Evolutionary conservation across 1,140 invertebrate species (phyloP), one percentile per base, ranked within the genome.

Genomic region (Pseudomyrmex pallidus): DNA sequence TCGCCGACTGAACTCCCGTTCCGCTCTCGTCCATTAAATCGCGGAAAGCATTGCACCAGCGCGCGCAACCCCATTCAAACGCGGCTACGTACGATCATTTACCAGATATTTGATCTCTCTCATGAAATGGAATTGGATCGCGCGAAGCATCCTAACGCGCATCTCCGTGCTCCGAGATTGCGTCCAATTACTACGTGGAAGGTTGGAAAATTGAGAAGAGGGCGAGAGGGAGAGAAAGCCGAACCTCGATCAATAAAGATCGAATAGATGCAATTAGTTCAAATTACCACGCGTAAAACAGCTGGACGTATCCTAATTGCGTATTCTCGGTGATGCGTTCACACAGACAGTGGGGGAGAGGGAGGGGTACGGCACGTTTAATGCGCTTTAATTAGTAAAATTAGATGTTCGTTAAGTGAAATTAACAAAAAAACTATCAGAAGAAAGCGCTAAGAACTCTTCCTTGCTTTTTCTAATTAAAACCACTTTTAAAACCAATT

Each of bases 21-120:
- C 70, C 46, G 61, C 84, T 70, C 78, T 70, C 85, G 73, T 56
- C 84, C 77, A 85, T 87, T 91, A 74, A 85, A 89, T 80, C 76
- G 73, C 78, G 67, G 83, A 74, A 90, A 88, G 82, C 83, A 72
- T 85, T 85, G 66, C 85, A 78, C 25, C 80, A 88, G 90, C 90
- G 89, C 90, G 90, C 90, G 89, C 90, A 90, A 87, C 83, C 86
- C 76, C 77, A 52, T 35, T 85, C 72, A 87, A 89, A 90, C 63
- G 48, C 54, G 62, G 13, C 35, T 64, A 7, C 62, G 50, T n/a
- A 25, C 12, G 64, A 52, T 13, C 10, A 8, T 52, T 44, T 17
- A n/a, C 54, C 64, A 15, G 54, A 72, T 70, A 80, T 80, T 80
- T 57, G 44, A 80, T 52, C 76, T 59, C 15, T 59, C 15, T n/a